Conservation (phyloP, 2,888 invertebrate species). For the Rhopalosiphum nymphaeae region DNA sequence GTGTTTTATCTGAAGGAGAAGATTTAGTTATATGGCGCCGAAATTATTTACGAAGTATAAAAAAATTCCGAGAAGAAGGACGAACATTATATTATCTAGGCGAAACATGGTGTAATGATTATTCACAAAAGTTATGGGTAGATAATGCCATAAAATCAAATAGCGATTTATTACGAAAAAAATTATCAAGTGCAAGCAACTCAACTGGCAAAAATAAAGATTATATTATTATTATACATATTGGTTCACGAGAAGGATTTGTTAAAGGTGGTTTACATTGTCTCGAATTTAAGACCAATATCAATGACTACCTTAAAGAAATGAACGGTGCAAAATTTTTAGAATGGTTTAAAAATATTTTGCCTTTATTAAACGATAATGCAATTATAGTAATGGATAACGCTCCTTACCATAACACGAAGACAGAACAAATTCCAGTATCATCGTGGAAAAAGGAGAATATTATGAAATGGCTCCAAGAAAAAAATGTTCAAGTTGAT, state of each 20-base stretch:
- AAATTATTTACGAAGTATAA: slow-evolving; percentile 25
- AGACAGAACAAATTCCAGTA: neutral
- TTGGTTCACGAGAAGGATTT: neutral
- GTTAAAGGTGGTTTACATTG: neutral
- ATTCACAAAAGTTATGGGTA: neutral
- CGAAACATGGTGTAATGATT: slow-evolving; percentile 12
- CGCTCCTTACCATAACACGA: neutral
- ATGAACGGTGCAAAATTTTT: neutral
- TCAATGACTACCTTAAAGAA: neutral
- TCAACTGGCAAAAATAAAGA: neutral
- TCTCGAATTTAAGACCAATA: neutral
- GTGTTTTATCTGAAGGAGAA: slow-evolving; percentile 4
- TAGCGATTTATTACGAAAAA: neutral
- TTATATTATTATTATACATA: neutral
- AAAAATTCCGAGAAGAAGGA: slow-evolving; percentile 31
- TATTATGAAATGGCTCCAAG: neutral
- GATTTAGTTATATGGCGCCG: slow-evolving; percentile 49
- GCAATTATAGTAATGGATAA: neutral
- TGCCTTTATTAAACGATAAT: neutral
- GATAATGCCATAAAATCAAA: neutral
- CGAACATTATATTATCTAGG: slow-evolving; percentile 30
- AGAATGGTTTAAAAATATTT: neutral
- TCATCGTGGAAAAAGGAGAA: neutral
- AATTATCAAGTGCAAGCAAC: neutral
- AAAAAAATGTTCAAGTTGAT: neutral